phyloP scores from a whole-genome alignment of 2,113 vertebrate species.

The Pachycephala philippinensis region DNA sequence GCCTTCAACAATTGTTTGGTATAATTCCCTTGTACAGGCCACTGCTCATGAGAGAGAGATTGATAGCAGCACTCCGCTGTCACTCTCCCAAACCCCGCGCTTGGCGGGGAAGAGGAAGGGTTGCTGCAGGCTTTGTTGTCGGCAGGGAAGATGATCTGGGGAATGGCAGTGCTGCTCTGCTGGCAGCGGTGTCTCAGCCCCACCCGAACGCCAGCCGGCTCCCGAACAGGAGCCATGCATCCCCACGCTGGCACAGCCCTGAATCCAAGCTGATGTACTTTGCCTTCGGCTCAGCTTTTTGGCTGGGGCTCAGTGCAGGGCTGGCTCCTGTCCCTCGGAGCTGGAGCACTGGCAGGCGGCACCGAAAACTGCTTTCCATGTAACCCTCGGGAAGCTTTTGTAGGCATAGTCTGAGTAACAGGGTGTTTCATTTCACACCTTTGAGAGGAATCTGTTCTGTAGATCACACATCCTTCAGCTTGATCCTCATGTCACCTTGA shows the following conservation, averaged over 20 bases:
- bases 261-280: not conserved
- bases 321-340: not conserved
- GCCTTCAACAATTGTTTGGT: not conserved
- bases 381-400: not conserved
- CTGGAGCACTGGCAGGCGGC: not conserved
- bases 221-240: accelerated
- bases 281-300: not conserved
- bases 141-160: not conserved
- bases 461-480: not conserved
- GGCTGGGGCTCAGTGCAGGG: not conserved
- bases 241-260: not conserved
- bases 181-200: not conserved
- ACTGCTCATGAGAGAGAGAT: not conserved
- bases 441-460: not conserved
- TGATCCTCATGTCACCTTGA: not conserved
- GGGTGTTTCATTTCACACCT: not conserved
- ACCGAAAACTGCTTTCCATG: not conserved
- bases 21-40: not conserved
- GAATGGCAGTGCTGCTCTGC: not conserved
- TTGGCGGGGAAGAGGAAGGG: not conserved
- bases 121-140: not conserved
- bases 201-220: accelerated
- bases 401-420: not conserved
- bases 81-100: not conserved
- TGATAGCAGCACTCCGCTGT: not conserved